These are phyloP conservation scores for Acanthurus leucopareius DNA, from an alignment of 2,797 vertebrate genomes.

Conservation along the genomic window DNA sequence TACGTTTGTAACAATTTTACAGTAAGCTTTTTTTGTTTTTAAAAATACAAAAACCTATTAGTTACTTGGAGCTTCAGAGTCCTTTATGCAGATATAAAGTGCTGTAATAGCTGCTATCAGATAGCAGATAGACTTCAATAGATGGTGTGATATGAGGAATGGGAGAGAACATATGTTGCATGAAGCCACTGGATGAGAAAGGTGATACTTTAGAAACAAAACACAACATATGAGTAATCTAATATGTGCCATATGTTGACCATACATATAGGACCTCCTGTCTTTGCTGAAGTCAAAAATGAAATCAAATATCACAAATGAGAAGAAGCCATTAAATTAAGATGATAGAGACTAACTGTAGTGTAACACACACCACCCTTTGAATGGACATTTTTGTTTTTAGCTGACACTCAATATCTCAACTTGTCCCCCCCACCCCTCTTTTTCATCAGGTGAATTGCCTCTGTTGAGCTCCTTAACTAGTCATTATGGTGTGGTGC, in stretches of 20 bases:
- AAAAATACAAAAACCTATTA: slow-evolving; percentile 1
- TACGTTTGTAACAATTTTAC: neutral
- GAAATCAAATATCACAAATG: slow-evolving; percentile 83
- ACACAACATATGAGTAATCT: slow-evolving; percentile 86
- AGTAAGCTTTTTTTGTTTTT: neutral
- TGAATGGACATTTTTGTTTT: slow-evolving; percentile 72
- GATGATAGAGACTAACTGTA: slow-evolving; percentile 60
- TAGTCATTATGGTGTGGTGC: slow-evolving; percentile 67
- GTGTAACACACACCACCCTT: slow-evolving; percentile 69
- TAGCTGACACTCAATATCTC: slow-evolving; percentile 75
- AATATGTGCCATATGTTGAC: slow-evolving; percentile 87
- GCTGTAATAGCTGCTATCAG: slow-evolving; percentile 62
- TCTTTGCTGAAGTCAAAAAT: slow-evolving; percentile 77
- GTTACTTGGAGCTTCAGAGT: slow-evolving; percentile 15
- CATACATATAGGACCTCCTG: slow-evolving; percentile 76
- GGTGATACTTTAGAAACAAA: slow-evolving; percentile 79
- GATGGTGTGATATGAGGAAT: slow-evolving; percentile 73
- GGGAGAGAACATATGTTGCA: slow-evolving; percentile 81
- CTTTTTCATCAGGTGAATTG: slow-evolving; percentile 75
- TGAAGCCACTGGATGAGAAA: slow-evolving; percentile 75
- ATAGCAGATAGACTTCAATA: slow-evolving; percentile 68
- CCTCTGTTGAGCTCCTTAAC: slow-evolving; percentile 74
- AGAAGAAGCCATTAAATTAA: slow-evolving; percentile 80
- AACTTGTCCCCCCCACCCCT: slow-evolving; percentile 35
- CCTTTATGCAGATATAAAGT: slow-evolving; percentile 52